phyloP scores from a whole-genome alignment of 2,888 invertebrate species.

The Dorcus hopei region DNA sequence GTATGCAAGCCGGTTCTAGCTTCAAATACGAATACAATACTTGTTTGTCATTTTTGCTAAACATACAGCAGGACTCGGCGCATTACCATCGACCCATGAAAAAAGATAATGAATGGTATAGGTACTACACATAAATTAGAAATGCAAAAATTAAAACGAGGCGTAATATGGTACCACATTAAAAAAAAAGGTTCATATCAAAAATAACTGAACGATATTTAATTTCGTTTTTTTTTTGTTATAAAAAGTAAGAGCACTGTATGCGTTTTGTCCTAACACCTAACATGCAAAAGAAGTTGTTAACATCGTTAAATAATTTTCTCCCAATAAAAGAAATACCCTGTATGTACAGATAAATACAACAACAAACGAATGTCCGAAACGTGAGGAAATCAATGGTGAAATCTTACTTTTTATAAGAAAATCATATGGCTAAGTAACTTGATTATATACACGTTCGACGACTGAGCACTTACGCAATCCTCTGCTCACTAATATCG shows the following conservation, averaged over 20 bases:
- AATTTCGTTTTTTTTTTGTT: slow-evolving; percentile 5
- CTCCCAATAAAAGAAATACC: not conserved
- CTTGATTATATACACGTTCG: slow-evolving; percentile 12
- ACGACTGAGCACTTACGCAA: not conserved
- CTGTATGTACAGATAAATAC: not conserved
- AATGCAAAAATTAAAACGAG: not conserved
- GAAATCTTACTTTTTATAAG: slow-evolving; percentile 15
- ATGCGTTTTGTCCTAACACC: not conserved
- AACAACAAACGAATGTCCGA: not conserved
- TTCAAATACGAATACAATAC: slow-evolving; percentile 7
- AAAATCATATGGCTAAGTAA: slow-evolving; percentile 20
- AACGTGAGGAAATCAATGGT: not conserved
- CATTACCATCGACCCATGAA: too few species aligned
- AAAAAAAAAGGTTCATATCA: slow-evolving; percentile 5
- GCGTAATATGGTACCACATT: not conserved
- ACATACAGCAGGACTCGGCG: too few species aligned
- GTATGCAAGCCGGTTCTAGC: slow-evolving; percentile 14
- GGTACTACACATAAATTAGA: not conserved
- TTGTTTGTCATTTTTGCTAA: too few species aligned
- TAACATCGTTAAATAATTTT: not conserved
- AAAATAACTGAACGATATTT: slow-evolving; percentile 3
- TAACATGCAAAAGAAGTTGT: not conserved
- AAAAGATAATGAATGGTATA: not conserved
- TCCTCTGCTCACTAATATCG: slow-evolving; percentile 2
- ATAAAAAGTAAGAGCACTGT: slow-evolving; percentile 15